These are phyloP conservation scores for Clarias laeviceps DNA, from an alignment of 2,797 vertebrate species.

Conservation along the genomic window DNA sequence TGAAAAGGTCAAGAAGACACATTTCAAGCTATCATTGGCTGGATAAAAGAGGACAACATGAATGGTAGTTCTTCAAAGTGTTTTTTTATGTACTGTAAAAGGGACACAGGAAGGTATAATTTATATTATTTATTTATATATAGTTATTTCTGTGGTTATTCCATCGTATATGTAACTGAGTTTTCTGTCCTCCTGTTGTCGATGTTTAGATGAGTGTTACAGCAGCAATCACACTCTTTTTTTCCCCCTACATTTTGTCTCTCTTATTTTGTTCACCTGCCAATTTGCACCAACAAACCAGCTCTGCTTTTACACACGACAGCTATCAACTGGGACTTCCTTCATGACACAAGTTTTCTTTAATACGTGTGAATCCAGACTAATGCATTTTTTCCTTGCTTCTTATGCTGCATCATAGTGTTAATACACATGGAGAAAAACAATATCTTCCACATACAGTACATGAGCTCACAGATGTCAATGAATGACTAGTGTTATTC, in stretches of 20 bases:
- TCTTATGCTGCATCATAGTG: not conserved
- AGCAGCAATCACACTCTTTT: not conserved
- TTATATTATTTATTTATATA: not conserved
- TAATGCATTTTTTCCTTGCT: not conserved
- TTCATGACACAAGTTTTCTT: not conserved
- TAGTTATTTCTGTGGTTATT: no score
- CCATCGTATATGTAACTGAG: not conserved
- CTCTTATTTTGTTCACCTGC: not conserved
- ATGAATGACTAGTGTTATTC: not conserved
- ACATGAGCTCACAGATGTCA: not conserved
- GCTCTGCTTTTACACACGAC: no score
- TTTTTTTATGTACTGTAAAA: not conserved
- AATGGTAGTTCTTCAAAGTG: not conserved
- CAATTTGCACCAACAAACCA: not conserved
- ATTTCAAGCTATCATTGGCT: not conserved
- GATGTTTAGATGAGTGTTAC: not conserved
- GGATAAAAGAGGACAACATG: not conserved
- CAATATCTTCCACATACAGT: not conserved
- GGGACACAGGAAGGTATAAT: not conserved
- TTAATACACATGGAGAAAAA: not conserved
- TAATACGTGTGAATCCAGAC: not conserved
- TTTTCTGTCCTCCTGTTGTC: not conserved
- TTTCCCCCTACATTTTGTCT: not conserved
- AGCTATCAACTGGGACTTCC: not conserved
- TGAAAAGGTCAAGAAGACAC: not conserved